Percentiles rank a stretch among this genome's conserved stretches.
These are phyloP conservation scores for Asarcornis scutulata DNA, from an alignment of 2,113 vertebrate species.

Conservation along the genomic window DNA sequence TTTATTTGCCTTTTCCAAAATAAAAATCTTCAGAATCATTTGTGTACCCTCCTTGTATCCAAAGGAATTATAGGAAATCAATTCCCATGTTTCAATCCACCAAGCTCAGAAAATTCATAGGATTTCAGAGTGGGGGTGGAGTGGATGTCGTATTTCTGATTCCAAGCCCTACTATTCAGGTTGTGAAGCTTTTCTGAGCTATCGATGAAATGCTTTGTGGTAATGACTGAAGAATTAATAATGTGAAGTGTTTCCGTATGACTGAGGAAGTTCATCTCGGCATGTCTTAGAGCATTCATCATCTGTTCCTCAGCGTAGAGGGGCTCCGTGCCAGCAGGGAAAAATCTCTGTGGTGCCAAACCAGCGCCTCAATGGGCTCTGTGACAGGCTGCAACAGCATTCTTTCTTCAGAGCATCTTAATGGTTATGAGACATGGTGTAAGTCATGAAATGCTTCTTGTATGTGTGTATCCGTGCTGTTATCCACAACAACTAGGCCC, in stretches of 20 bases:
- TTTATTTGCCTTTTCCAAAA: neutral
- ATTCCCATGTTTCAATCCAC: neutral
- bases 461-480: neutral
- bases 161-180: neutral
- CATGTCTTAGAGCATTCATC: neutral
- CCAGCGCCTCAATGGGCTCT: neutral
- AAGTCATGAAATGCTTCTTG: neutral
- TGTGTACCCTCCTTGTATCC: neutral
- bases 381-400: neutral
- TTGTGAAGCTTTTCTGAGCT: neutral
- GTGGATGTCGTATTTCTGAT: neutral
- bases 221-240: neutral
- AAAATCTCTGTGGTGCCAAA: conserved; percentile 22
- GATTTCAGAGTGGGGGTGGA: neutral
- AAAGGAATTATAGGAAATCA: neutral
- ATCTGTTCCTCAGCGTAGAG: conserved; percentile 26
- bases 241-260: neutral
- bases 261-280: neutral
- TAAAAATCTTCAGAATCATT: neutral
- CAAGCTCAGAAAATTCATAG: neutral
- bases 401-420: neutral
- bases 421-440: neutral
- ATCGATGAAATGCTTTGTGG: neutral
- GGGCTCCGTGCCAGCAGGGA: conserved; percentile 15
- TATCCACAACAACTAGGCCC: neutral